Evolutionary conservation across 2,797 vertebrate genomes (phyloP).

Genomic region (Poeciliopsis turneri): DNA sequence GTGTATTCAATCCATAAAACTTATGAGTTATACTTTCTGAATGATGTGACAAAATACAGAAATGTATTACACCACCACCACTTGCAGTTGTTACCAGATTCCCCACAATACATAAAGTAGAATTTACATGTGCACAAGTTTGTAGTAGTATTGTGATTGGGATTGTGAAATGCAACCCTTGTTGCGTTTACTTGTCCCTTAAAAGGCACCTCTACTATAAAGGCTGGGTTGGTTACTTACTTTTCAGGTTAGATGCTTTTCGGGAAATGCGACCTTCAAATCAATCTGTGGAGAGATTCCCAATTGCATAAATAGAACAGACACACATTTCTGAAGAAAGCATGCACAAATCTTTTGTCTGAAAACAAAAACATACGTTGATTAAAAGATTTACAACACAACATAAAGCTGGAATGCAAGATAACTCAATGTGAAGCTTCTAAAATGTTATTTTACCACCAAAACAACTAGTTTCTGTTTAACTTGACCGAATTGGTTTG

Average conservation of each 20-base stretch:
- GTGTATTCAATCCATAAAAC: not conserved
- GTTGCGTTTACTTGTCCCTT: not conserved
- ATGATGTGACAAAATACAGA: not conserved
- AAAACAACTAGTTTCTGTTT: not conserved
- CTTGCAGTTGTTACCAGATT: not conserved
- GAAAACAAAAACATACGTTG: not conserved
- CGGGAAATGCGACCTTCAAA: slow-evolving; percentile 13
- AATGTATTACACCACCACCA: not conserved
- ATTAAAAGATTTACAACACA: not conserved
- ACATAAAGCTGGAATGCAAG: not conserved
- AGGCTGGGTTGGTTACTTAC: slow-evolving; percentile 55
- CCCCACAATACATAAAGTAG: not conserved
- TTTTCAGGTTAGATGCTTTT: slow-evolving; percentile 33
- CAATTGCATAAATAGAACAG: not conserved
- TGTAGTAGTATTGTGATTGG: not conserved
- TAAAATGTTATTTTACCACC: not conserved
- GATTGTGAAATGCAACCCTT: not conserved
- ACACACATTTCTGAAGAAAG: not conserved
- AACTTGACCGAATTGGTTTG: not conserved
- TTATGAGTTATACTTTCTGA: not conserved
- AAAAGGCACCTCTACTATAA: not conserved
- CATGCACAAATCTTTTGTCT: not conserved
- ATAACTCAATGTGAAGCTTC: not conserved
- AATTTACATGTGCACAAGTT: not conserved
- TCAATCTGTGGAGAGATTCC: slow-evolving; percentile 43